Conservation (phyloP, 2,888 invertebrate genomes). For the Phragmatobia fuliginosa region DNA sequence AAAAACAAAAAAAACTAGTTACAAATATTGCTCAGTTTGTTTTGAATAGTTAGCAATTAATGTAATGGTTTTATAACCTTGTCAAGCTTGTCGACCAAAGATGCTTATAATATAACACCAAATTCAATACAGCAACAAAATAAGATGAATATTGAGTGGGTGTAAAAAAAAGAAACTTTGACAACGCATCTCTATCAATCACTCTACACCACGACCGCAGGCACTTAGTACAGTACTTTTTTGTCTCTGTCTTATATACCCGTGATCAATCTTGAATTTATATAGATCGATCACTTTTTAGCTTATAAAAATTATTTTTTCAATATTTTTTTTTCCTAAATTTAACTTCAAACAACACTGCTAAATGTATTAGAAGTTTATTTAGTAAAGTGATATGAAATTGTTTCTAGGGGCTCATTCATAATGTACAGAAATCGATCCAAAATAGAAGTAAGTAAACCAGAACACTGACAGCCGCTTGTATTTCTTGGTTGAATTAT, state of each 20-base stretch:
- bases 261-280: conserved; percentile 60
- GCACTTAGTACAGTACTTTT: conserved; percentile 56
- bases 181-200: conserved; percentile 63
- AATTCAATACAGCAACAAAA: conserved; percentile 37
- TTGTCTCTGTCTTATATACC: conserved; percentile 53
- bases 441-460: neutral
- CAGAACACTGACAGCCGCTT: neutral
- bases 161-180: conserved; percentile 53
- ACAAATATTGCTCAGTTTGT: too few relatives aligned
- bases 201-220: conserved; percentile 45
- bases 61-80: neutral
- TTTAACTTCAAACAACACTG: neutral
- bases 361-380: neutral
- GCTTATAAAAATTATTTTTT: conserved; percentile 30
- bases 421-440: neutral
- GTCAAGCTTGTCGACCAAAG: conserved; percentile 9
- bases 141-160: conserved; percentile 63
- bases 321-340: neutral
- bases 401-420: neutral
- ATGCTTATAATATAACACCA: conserved; percentile 21
- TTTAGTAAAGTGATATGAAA: neutral
- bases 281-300: conserved; percentile 63
- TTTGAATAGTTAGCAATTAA: too few relatives aligned
- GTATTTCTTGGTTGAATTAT: neutral
- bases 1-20: too few relatives aligned